Base-by-base conservation (phyloP, 2,797 vertebrate genomes). In the Sebastes trivittatus region DNA sequence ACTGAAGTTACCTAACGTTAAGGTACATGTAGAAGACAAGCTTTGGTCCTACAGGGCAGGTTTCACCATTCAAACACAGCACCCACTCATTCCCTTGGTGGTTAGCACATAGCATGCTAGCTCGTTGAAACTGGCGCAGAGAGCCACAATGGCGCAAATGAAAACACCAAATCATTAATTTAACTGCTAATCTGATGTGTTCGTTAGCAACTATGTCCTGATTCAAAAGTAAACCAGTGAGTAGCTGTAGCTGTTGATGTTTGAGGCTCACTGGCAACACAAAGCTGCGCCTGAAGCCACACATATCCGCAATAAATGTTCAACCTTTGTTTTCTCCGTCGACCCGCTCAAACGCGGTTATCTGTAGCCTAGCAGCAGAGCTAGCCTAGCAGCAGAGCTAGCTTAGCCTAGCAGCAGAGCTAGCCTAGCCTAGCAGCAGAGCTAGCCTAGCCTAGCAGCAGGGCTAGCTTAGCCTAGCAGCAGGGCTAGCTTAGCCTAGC, bases 321-420 rank as follows among this genome's bases (percentile, higher is more conserved):
- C 82, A 72, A 95, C 93, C 93, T 94, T 96, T 95, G 94, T 95
- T 94, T 93, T 93, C 87, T 72, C 78, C 76, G 72, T 87, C 85
- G 92, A 74, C 93, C 90, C 94, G 94, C 93, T 94, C 92, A 95
- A 94, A 94, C 89, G 87, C 90, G 88, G 72, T 30, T 30, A 79
- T 86, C 67, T 83, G 71, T 58, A 89, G 87, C 85, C 77, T 79
- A 74, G 25, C 1, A 78, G 86, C 36, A 11, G 29, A 0, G 18
- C n/a, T 30, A 66, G 11, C 64, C 56, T 87, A 86, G 80, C 59
- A 23, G 36, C 36, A 11, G 29, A 0, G 18, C n/a, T 30, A 66
- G 11, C 64, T 59, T 87, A 86, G 80, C 59, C 5, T 42, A 42
- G 5, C 36, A 38, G 36, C 34, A 36, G 11, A 0, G 34, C 4